A percentile compares a stretch with the other conserved stretches of the same genome.
phyloP scores from a whole-genome alignment of 2,797 vertebrate genomes.

The Argyrosomus regius region DNA sequence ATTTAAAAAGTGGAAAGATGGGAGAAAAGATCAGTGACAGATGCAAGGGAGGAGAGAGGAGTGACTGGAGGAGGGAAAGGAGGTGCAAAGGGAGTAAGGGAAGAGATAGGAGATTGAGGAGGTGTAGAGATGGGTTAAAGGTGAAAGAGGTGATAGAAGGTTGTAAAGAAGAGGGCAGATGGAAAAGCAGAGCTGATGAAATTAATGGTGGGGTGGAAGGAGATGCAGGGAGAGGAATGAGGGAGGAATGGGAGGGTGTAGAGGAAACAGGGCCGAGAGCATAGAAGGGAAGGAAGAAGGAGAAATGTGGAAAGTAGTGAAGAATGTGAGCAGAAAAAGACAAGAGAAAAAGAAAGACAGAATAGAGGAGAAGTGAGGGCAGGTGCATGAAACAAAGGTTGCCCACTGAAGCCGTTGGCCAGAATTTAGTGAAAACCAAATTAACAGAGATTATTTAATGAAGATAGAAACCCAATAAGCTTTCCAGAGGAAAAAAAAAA shows the following conservation, averaged over 20 bases:
- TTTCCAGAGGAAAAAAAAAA: not conserved
- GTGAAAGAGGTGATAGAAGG: constrained; percentile 57
- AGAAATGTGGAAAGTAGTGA: constrained; percentile 1
- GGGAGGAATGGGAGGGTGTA: not conserved
- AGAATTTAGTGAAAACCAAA: constrained; percentile 15
- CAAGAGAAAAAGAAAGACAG: not conserved
- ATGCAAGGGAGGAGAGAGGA: constrained; percentile 20
- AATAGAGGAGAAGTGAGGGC: constrained; percentile 13
- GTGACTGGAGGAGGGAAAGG: not conserved
- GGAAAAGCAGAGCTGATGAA: constrained; percentile 49
- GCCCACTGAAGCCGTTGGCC: not conserved
- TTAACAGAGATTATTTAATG: not conserved
- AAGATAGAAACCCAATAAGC: too few species aligned
- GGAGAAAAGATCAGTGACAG: constrained; percentile 31
- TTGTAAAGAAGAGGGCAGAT: constrained; percentile 18
- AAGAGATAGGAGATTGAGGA: constrained; percentile 11
- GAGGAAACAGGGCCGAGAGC: constrained; percentile 33
- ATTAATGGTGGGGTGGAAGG: constrained; percentile 2
- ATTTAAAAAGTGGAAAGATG: constrained; percentile 42
- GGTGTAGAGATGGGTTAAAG: constrained; percentile 11
- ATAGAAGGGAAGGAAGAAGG: constrained; percentile 52
- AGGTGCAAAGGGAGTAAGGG: constrained; percentile 13
- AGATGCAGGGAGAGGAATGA: not conserved
- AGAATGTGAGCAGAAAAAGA: not conserved
- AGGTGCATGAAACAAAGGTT: constrained; percentile 16